Evolutionary conservation across 2,113 vertebrate genomes (phyloP).

Genomic region (Progne subis): DNA sequence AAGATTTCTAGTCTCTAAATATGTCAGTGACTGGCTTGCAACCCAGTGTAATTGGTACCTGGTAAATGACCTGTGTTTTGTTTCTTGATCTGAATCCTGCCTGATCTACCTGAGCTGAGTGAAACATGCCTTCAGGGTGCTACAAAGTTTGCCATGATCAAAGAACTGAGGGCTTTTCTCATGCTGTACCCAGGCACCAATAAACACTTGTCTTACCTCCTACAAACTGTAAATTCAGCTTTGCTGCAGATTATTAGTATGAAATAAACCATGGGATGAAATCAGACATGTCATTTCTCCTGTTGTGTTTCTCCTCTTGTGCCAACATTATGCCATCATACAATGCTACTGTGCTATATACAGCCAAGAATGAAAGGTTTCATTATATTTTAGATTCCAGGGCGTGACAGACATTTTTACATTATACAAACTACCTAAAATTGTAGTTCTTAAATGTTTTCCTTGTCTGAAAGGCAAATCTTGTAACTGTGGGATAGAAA

Average conservation of each 20-base stretch:
- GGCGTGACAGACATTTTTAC: slow-evolving; percentile 26
- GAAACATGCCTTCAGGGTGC: neutral
- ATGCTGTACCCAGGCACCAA: neutral
- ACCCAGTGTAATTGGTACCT: neutral
- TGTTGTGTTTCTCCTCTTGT: neutral
- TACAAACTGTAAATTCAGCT: neutral
- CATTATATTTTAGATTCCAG: slow-evolving; percentile 22
- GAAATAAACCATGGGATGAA: slow-evolving; percentile 3
- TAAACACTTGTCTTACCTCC: neutral
- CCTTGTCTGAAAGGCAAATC: slow-evolving; percentile 58
- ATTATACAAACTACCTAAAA: slow-evolving; percentile 34
- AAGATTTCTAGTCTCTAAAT: neutral
- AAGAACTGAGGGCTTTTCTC: neutral
- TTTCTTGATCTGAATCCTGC: neutral
- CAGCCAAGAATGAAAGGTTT: neutral
- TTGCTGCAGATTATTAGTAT: slow-evolving; percentile 4
- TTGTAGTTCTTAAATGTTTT: slow-evolving; percentile 57
- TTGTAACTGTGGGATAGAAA: slow-evolving; percentile 24
- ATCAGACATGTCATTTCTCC: slow-evolving; percentile 3
- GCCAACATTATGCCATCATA: neutral
- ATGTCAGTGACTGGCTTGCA: neutral
- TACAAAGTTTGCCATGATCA: neutral
- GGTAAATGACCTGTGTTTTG: neutral
- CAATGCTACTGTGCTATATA: neutral
- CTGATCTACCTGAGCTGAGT: neutral